Conservation (phyloP, 2,888 invertebrate species). For the Cantharis nigra region DNA sequence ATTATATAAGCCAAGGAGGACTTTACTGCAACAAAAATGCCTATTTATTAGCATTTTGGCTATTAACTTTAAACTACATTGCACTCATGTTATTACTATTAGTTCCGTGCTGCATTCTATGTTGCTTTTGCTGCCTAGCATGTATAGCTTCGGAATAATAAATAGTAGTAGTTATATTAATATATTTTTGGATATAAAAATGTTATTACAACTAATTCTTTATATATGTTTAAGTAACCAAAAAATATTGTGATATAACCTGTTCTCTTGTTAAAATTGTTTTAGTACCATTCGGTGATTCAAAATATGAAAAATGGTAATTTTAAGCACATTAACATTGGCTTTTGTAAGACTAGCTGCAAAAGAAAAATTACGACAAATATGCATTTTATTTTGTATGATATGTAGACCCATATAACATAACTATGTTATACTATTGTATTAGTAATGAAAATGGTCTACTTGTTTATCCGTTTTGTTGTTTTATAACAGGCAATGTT, state of each 20-base stretch:
- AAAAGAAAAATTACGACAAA: background rate
- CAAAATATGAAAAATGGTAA: background rate
- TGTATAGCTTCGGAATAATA: background rate
- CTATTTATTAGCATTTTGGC: slow-evolving; percentile 46
- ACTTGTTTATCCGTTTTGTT: background rate
- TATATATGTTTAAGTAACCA: background rate
- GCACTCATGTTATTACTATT: slow-evolving; percentile 28
- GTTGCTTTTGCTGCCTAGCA: slow-evolving; percentile 5
- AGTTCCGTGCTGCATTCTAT: slow-evolving; percentile 41
- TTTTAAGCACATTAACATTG: background rate
- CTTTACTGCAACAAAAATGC: slow-evolving; percentile 47
- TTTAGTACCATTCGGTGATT: background rate
- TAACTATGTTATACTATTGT: background rate
- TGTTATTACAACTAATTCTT: background rate
- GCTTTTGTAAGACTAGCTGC: background rate
- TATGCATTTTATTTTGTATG: background rate
- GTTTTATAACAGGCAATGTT: background rate
- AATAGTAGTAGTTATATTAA: background rate
- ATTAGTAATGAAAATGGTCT: background rate
- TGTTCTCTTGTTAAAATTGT: background rate
- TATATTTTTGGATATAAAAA: background rate
- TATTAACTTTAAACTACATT: slow-evolving; percentile 38
- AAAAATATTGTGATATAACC: background rate
- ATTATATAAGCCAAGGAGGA: slow-evolving; percentile 35
- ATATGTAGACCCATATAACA: background rate